Percentiles rank a stretch among this genome's conserved stretches.
Conservation (phyloP, 2,113 vertebrate genomes). For the Pedionomus torquatus region DNA sequence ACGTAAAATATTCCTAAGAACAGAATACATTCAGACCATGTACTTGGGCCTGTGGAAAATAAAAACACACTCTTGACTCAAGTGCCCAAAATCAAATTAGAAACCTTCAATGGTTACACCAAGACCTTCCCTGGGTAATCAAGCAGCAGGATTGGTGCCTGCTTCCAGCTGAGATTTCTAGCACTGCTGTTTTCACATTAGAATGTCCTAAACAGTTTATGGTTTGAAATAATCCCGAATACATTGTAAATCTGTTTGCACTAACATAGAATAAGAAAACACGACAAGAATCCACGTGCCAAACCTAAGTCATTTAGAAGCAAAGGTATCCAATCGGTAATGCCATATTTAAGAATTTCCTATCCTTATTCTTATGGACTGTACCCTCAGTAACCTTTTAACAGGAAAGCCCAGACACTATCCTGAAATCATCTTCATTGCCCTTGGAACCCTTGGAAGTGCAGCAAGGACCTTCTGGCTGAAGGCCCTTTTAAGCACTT, state of each 20-base stretch:
- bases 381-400: neutral
- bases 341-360: neutral
- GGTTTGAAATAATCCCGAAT: slow-evolving; percentile 24
- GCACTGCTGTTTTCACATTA: neutral
- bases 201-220: neutral
- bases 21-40: neutral
- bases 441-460: neutral
- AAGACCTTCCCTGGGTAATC: neutral
- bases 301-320: neutral
- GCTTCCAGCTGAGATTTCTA: neutral
- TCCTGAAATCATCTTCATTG: neutral
- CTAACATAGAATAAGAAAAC: neutral
- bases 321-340: neutral
- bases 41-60: neutral
- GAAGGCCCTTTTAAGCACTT: neutral
- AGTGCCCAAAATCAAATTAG: neutral
- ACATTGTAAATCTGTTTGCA: neutral
- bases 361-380: neutral
- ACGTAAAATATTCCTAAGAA: neutral
- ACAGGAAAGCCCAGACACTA: neutral
- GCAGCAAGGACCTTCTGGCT: neutral
- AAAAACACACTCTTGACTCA: neutral
- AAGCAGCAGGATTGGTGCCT: neutral
- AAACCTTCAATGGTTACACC: neutral
- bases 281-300: neutral